phyloP scores from a whole-genome alignment of 53 echinoderm and acorn worm genomes.

The Luidia sarsii region DNA sequence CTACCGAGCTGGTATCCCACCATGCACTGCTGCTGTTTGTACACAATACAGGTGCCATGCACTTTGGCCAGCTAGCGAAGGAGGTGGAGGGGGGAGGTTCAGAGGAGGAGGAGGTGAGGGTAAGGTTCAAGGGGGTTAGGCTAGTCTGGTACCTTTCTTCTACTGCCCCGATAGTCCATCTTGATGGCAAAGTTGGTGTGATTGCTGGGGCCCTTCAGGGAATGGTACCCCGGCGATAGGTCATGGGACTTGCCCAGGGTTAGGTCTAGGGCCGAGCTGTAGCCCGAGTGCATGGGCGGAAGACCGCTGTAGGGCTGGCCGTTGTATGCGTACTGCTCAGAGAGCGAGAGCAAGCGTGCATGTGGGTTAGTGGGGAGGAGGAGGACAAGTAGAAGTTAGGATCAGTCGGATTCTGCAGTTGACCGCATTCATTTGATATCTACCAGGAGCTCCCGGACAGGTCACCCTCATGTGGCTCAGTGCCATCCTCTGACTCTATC shows the following conservation, averaged over 20 bases:
- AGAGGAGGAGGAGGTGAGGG: too few relatives aligned
- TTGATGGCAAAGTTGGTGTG: slow-evolving; percentile 52
- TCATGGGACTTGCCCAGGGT: slow-evolving; percentile 48
- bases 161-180: slow-evolving; percentile 39
- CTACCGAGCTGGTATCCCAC: too few relatives aligned
- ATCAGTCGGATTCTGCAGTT: slow-evolving; percentile 32
- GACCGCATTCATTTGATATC: too few relatives aligned
- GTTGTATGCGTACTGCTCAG: slow-evolving; percentile 40
- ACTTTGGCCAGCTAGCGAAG: too few relatives aligned
- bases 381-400: slow-evolving; percentile 30
- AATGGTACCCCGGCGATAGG: slow-evolving; percentile 43
- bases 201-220: slow-evolving; percentile 54
- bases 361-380: neutral
- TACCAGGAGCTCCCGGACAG: too few relatives aligned
- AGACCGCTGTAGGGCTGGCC: slow-evolving; percentile 47
- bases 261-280: slow-evolving; percentile 50
- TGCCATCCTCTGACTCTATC: too few relatives aligned
- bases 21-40: too few relatives aligned
- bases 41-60: neutral
- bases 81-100: too few relatives aligned
- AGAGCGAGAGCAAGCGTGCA: neutral
- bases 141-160: slow-evolving; percentile 52
- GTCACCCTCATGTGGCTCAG: too few relatives aligned
- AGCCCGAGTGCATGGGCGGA: slow-evolving; percentile 53
- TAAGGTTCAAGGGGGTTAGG: too few relatives aligned